Base-by-base conservation (phyloP, 1,140 invertebrate species). In the Cydia strobilella region DNA sequence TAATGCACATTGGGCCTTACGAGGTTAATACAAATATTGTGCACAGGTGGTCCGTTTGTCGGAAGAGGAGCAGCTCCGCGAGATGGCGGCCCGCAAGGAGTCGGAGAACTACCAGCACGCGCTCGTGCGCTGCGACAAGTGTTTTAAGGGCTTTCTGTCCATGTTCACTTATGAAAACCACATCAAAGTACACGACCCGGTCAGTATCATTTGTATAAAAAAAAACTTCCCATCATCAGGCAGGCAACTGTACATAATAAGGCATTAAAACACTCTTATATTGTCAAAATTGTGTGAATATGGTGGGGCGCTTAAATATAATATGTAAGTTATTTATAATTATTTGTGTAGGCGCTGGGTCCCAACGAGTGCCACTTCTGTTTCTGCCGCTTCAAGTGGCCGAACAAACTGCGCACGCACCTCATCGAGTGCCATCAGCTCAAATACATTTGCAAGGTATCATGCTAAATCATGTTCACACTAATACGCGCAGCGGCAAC, bases 401-500 rank as follows among this genome's bases (percentile, higher is more conserved):
- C 65, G 27, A 69, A 69, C 65, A 69, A 69, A 23, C 63, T 69
- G n/a, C 65, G 65, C 4, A 69, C 65, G 9, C 65, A 69, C n/a
- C 65, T 69, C 65, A 69, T 69, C 65, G 65, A 69, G 35, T 69
- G 65, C n/a, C 65, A 69, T n/a, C 65, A 69, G 27, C 65, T 69
- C 15, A 69, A 69, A 7, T 69, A 69, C 31, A 18, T 69, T 23
- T 69, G 65, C 31, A 69, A 69, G 27, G 65, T 35, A 39, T 39
- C 35, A 9, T 51, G n/a, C 48, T 13, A 13, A 48, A 48, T 18
- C n/a, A 51, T 51, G 0, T 2, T n/a, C 48, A 18, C 35, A 39
- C 35, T 39, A 10, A 39, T 39, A 10, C 7, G 10, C 35, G 10
- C 35, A 10, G 9, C 35, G 35, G 35, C 35, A 39, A 39, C 35